A percentile compares a stretch with the other conserved stretches of the same genome.
phyloP scores from a whole-genome alignment of 2,888 invertebrate species.

The Thelaira solivaga region DNA sequence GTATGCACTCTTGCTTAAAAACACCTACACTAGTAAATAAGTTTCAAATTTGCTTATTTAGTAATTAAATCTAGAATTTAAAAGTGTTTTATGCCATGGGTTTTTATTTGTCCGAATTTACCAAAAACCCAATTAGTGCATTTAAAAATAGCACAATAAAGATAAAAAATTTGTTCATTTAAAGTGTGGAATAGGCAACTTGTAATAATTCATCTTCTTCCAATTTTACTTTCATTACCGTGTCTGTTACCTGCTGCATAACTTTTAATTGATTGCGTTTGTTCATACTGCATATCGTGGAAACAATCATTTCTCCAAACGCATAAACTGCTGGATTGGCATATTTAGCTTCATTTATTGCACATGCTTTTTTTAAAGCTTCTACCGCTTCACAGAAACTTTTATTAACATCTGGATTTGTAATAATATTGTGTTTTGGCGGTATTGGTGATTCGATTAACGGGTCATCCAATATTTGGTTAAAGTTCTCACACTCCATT shows the following conservation, averaged over 20 bases:
- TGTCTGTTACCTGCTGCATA: slow-evolving; percentile 38
- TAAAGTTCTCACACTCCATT: slow-evolving; percentile 12
- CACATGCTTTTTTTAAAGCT: slow-evolving; percentile 36
- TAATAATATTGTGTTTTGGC: neutral
- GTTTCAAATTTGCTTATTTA: no score
- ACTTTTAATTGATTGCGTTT: slow-evolving; percentile 37
- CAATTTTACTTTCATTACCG: slow-evolving; percentile 36
- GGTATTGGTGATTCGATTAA: slow-evolving; percentile 9
- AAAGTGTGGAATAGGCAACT: neutral
- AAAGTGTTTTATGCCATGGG: no score
- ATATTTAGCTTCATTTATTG: slow-evolving; percentile 26
- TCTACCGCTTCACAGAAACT: slow-evolving; percentile 30
- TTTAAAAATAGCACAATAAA: no score
- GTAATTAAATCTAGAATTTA: no score
- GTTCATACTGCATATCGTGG: slow-evolving; percentile 39
- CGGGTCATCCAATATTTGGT: slow-evolving; percentile 17
- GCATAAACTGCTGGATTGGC: slow-evolving; percentile 34
- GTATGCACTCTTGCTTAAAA: no score
- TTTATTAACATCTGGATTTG: slow-evolving; percentile 14
- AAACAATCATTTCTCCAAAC: slow-evolving; percentile 39
- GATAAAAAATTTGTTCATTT: no score
- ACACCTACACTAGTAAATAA: no score
- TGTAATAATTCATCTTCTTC: slow-evolving; percentile 37
- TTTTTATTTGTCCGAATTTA: no score
- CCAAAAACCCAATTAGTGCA: no score